These are phyloP conservation scores for Hylaea fasciaria DNA, from an alignment of 2,888 invertebrate genomes.

Conservation along the genomic window DNA sequence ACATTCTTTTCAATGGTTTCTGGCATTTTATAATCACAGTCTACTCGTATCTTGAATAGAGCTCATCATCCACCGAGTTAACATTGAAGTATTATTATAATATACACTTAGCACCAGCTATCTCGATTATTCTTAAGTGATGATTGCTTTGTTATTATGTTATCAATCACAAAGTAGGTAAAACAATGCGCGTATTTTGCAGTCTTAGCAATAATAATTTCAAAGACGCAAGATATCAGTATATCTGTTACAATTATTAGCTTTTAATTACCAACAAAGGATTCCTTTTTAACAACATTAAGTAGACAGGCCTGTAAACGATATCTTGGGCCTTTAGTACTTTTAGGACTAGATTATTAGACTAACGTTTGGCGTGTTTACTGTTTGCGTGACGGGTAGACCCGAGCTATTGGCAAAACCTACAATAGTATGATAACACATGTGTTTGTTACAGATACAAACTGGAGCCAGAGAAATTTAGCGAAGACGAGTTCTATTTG, in stretches of 20 bases:
- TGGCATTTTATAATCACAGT: neutral
- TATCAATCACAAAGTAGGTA: too few species aligned
- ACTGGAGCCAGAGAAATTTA: slow-evolving; percentile 76
- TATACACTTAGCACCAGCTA: too few species aligned
- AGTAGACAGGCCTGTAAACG: too few species aligned
- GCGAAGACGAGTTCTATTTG: slow-evolving; percentile 84
- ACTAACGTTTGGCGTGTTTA: too few species aligned
- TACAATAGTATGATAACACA: neutral
- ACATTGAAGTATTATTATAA: too few species aligned
- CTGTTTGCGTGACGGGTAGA: too few species aligned
- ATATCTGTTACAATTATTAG: neutral
- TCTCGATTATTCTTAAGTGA: too few species aligned
- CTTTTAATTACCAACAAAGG: neutral
- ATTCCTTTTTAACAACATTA: neutral
- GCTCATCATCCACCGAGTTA: too few species aligned
- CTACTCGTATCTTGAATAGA: neutral
- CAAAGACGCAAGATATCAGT: neutral
- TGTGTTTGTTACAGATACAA: slow-evolving; percentile 74
- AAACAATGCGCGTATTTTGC: neutral
- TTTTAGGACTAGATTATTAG: too few species aligned
- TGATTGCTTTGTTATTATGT: too few species aligned
- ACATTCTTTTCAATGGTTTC: slow-evolving; percentile 33
- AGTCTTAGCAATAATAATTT: neutral
- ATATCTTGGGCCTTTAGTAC: too few species aligned
- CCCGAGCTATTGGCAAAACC: too few species aligned